A percentile compares a stretch with the other conserved stretches of the same genome.
These are phyloP conservation scores for Alloscopus bannaensis DNA, from an alignment of 2,888 invertebrate species.

Conservation along the genomic window DNA sequence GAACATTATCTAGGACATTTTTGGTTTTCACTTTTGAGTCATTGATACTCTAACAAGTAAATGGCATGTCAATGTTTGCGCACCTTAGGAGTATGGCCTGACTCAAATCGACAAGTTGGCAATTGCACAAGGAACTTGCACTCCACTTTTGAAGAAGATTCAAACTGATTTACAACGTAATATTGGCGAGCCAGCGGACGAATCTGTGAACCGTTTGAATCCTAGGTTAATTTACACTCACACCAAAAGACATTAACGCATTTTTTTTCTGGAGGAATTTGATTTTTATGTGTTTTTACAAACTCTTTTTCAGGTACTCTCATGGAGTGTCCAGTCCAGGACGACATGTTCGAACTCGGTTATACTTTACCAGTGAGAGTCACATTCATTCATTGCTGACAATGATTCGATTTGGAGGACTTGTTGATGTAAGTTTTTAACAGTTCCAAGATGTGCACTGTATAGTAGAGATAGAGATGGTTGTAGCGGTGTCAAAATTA, in stretches of 20 bases:
- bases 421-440: constrained; percentile 84
- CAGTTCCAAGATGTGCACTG: background rate
- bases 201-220: constrained; percentile 96
- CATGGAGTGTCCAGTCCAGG: constrained; percentile 99
- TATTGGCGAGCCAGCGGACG: constrained; percentile 91
- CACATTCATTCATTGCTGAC: constrained; percentile 99
- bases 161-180: constrained; percentile 95
- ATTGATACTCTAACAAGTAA: background rate
- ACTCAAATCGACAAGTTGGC: constrained; percentile 96
- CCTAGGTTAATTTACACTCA: constrained; percentile 82
- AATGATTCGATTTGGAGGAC: constrained; percentile 93
- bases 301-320: constrained; percentile 83
- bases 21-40: background rate
- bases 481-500: too few relatives aligned
- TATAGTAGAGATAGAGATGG: background rate
- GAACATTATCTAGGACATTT: background rate
- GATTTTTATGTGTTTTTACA: too few relatives aligned
- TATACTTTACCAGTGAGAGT: constrained; percentile 99
- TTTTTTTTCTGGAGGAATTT: too few relatives aligned
- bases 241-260: background rate
- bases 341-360: constrained; percentile 96
- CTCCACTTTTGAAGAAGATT: constrained; percentile 96
- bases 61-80: background rate
- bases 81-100: constrained; percentile 92
- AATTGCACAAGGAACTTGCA: constrained; percentile 98